Conservation (phyloP, 1,140 invertebrate species). For the Portunus trituberculatus region DNA sequence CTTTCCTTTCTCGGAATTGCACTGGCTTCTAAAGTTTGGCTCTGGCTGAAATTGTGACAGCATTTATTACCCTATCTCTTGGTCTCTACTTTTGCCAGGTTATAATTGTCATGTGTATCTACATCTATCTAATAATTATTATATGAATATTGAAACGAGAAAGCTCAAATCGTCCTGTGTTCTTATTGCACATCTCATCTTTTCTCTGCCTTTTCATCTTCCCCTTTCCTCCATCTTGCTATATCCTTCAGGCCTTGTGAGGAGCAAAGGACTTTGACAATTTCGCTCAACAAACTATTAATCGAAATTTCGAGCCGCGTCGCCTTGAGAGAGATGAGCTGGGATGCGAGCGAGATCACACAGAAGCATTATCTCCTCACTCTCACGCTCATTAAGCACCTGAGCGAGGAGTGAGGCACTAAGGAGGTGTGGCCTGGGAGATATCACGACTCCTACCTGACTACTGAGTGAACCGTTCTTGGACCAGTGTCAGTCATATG, state of each 20-base stretch:
- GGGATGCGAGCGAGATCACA: background rate
- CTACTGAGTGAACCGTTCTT: too few species aligned
- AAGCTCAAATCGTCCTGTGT: background rate
- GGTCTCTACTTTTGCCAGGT: background rate
- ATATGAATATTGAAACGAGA: background rate
- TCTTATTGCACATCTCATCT: background rate
- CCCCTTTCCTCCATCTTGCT: background rate
- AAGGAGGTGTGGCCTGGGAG: background rate
- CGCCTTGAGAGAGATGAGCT: background rate
- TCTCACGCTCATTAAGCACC: conserved; percentile 15
- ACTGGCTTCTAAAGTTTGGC: background rate
- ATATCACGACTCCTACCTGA: too few species aligned
- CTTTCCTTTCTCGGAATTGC: background rate
- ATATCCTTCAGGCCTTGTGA: too few species aligned
- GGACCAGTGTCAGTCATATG: too few species aligned
- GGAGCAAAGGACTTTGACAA: background rate
- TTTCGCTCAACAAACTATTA: background rate
- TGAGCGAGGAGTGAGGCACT: background rate
- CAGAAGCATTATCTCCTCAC: background rate
- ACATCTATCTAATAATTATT: background rate
- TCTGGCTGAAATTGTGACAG: background rate
- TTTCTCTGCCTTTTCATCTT: background rate
- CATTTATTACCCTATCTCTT: background rate
- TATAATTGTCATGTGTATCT: background rate
- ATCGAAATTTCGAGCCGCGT: background rate